A percentile compares a stretch with the other conserved stretches of the same genome.
Conservation (phyloP, 2,113 vertebrate species). For the Catagonus wagneri region DNA sequence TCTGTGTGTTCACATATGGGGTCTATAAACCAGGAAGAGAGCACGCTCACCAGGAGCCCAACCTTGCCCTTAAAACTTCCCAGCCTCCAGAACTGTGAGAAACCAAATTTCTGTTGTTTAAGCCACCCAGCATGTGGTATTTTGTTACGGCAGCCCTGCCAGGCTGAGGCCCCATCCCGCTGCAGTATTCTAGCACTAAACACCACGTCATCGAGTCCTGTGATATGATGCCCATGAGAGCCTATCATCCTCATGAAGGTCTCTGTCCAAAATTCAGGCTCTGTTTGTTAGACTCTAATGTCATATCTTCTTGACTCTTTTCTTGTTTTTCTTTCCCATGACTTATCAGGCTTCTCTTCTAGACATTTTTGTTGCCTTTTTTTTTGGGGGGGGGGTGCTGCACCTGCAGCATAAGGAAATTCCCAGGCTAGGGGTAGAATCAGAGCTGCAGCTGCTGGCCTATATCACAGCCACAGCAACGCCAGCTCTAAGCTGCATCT, state of each 20-base stretch:
- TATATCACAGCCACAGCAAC: no score
- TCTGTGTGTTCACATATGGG: neutral
- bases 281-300: neutral
- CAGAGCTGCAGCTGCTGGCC: no score
- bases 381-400: no score
- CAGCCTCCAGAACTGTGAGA: neutral
- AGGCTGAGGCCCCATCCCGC: neutral
- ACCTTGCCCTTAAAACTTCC: neutral
- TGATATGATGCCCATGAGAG: neutral
- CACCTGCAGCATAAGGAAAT: no score
- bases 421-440: no score
- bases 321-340: neutral
- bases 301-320: neutral
- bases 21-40: neutral
- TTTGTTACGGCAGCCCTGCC: neutral
- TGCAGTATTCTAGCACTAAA: neutral
- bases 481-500: no score
- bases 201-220: neutral
- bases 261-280: slow-evolving; percentile 1
- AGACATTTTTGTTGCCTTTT: neutral
- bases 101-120: slow-evolving; percentile 13
- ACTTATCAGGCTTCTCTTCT: neutral
- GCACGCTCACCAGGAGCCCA: neutral
- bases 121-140: neutral
- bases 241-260: neutral